Conservation (phyloP, 2,113 vertebrate genomes). For the Mormoops blainvillei region DNA sequence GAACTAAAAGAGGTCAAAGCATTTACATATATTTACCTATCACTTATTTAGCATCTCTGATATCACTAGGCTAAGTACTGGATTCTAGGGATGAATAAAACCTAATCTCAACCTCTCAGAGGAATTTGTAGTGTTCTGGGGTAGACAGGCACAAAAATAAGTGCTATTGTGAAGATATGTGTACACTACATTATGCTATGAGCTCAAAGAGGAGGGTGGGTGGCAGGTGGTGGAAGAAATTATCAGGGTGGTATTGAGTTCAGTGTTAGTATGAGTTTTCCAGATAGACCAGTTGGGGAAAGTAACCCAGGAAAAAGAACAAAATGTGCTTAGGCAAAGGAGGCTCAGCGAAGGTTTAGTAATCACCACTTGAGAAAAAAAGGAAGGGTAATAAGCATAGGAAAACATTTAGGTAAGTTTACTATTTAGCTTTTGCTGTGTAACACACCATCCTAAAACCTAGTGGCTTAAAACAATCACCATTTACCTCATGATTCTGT, state of each 20-base stretch:
- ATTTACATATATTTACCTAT: not conserved
- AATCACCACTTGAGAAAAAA: not conserved
- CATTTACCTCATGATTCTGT: not conserved
- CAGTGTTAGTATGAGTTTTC: not conserved
- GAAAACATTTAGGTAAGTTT: not conserved
- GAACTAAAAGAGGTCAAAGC: not conserved
- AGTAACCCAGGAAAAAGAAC: not conserved
- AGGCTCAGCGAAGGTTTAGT: not conserved
- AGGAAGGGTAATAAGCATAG: not conserved
- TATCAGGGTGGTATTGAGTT: not conserved
- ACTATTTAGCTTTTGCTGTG: not conserved
- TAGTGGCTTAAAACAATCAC: not conserved
- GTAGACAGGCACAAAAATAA: not conserved
- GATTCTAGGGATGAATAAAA: not conserved
- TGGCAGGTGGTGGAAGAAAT: not conserved
- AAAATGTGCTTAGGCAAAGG: not conserved
- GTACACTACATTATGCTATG: not conserved
- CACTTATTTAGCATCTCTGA: not conserved
- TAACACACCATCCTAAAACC: not conserved
- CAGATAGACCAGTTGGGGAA: not conserved
- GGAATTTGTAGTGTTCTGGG: not conserved
- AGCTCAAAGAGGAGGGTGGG: not conserved
- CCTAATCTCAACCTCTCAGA: not conserved
- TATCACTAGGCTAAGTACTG: not conserved
- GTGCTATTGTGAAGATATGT: not conserved